Percentiles rank a stretch among this genome's conserved stretches.
Conservation (phyloP, 2,888 invertebrate species). For the Melanargia galathea region DNA sequence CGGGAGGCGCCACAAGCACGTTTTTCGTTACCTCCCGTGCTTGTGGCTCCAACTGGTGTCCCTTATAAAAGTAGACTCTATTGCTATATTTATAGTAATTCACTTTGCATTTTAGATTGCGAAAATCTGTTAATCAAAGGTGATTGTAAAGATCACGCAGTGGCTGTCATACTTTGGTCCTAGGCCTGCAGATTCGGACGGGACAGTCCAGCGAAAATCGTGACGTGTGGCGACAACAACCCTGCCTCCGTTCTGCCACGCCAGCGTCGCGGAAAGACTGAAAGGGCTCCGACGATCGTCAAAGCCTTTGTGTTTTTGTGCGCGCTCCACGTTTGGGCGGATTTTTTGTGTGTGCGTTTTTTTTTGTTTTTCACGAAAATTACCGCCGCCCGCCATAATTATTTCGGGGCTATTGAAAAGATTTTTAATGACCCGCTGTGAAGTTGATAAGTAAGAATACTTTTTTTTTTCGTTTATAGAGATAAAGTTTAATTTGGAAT, state of each 20-base stretch:
- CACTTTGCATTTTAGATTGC: too few relatives aligned
- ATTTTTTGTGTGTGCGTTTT: slow-evolving; percentile 23
- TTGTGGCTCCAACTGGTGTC: too few relatives aligned
- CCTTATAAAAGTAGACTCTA: too few relatives aligned
- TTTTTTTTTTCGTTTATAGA: slow-evolving; percentile 23
- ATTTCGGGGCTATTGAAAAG: slow-evolving; percentile 35
- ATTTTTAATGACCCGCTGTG: slow-evolving; percentile 35
- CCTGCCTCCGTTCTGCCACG: slow-evolving; percentile 63
- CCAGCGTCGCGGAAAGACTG: slow-evolving; percentile 69
- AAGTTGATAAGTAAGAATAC: slow-evolving; percentile 26
- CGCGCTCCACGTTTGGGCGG: slow-evolving; percentile 30
- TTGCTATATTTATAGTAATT: too few relatives aligned
- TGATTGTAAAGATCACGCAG: too few relatives aligned
- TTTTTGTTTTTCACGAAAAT: slow-evolving; percentile 32
- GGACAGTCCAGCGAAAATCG: background rate
- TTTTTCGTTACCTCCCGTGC: too few relatives aligned
- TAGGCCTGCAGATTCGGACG: background rate
- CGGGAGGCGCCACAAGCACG: too few relatives aligned
- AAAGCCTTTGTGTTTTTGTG: slow-evolving; percentile 55
- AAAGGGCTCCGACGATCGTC: slow-evolving; percentile 71
- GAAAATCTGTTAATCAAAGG: too few relatives aligned
- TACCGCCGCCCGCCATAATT: slow-evolving; percentile 30
- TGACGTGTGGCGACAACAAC: background rate
- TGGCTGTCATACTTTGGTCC: too few relatives aligned
- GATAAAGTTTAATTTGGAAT: slow-evolving; percentile 9